A percentile compares a stretch with the other conserved stretches of the same genome.
These are phyloP conservation scores for Onchidella celtica DNA, from an alignment of 2,888 invertebrate species.

Conservation along the genomic window DNA sequence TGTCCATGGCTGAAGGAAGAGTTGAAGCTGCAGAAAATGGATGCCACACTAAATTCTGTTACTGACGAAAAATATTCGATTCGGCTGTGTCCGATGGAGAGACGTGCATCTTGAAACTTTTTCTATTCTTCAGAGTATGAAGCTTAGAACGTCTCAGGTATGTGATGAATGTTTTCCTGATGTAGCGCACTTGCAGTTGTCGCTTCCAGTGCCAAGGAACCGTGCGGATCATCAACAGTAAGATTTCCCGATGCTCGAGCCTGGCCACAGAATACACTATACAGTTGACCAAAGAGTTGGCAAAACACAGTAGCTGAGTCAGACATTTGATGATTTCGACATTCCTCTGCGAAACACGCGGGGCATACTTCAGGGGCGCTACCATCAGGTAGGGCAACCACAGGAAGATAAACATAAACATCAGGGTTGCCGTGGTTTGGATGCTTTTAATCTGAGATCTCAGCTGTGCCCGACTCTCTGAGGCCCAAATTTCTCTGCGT, in stretches of 20 bases:
- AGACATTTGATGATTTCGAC: background rate
- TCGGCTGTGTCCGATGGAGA: too few relatives aligned
- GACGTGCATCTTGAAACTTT: too few relatives aligned
- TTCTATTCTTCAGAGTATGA: too few relatives aligned
- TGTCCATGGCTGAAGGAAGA: too few relatives aligned
- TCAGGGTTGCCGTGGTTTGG: background rate
- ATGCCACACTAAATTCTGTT: too few relatives aligned
- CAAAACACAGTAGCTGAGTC: background rate
- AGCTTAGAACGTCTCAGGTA: too few relatives aligned
- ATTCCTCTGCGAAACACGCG: background rate
- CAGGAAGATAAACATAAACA: conserved; percentile 13
- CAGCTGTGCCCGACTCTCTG: background rate
- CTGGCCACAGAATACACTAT: background rate
- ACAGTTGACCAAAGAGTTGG: background rate
- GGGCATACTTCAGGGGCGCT: background rate
- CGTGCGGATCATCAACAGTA: background rate
- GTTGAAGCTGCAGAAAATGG: too few relatives aligned
- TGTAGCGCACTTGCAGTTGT: too few relatives aligned
- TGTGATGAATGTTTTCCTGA: too few relatives aligned
- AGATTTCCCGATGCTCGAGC: background rate
- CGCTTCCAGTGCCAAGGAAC: conserved; percentile 3
- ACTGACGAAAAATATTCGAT: too few relatives aligned
- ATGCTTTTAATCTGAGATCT: background rate
- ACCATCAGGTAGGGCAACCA: conserved; percentile 18
- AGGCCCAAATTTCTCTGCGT: background rate